Base-by-base conservation (phyloP, 1,140 invertebrate species). In the Macrostomum lignano region DNA sequence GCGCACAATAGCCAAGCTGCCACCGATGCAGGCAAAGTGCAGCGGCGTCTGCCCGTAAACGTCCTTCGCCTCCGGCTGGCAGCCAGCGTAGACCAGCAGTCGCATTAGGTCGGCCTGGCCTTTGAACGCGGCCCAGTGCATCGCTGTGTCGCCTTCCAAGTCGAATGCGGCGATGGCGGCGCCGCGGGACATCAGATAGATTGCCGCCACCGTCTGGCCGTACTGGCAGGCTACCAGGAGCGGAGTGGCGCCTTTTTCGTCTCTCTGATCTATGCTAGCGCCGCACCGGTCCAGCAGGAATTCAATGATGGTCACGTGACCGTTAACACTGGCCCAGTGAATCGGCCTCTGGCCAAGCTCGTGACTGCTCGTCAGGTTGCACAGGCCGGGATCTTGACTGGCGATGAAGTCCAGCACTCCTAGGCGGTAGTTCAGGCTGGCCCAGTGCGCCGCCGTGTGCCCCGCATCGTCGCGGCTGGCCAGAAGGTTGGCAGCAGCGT, bases 111-210 rank as follows among this genome's bases (percentile, higher is more conserved):
- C 77, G 0, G 73, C 67, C 45, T 79, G 73, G 48, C 55, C 77
- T 60, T 84, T 84, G 49, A 81, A 82, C 2, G 73, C 73, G 0
- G 77, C 76, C 78, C 78, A 86, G 44, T 86, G 77, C 3, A 82
- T 54, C 0, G 77, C 77, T 3, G 74, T 79, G 42, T 86, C 77
- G 0, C 78, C 77, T 49, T 82, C 81, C 40, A 76, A 75, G 46
- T 86, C 76, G 4, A 73, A 72, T 3, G 81, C 52, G 46, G 76
- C 69, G 37, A 76, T 70, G 1, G 73, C 56, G 9, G 72, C 75
- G 17, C 72, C 74, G 65, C 74, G 77, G 7, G 76, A 77, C 28
- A 86, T 63, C 1, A 86, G 57, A 58, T 74, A 82, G 0, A 74
- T 73, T 1, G 76, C 74, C 1, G 77, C 73, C 14, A 74, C 74